Conservation (phyloP, 2,888 invertebrate species). For the Amphiduros pacificus region DNA sequence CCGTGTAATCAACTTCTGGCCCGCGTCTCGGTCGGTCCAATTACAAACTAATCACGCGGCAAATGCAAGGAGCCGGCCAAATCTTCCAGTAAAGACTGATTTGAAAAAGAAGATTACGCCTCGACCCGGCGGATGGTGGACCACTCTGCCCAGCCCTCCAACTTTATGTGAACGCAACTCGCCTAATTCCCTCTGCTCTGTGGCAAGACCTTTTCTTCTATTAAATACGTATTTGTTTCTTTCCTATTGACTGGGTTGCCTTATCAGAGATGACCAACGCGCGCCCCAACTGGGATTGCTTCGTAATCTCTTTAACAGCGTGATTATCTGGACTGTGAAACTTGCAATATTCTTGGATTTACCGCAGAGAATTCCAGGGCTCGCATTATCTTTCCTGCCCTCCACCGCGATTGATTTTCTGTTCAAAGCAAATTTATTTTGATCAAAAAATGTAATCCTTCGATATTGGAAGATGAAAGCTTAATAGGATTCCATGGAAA, state of each 20-base stretch:
- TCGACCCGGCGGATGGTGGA: background rate
- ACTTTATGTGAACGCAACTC: no score
- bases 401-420: constrained; percentile 4
- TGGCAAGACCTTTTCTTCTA: constrained; percentile 7
- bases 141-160: background rate
- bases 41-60: constrained; percentile 13
- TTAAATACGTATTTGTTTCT: constrained; percentile 17
- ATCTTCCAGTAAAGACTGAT: constrained; percentile 13
- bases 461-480: constrained; percentile 19
- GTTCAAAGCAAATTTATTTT: constrained; percentile 16
- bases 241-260: constrained; percentile 9
- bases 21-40: no score
- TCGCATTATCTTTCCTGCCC: constrained; percentile 9
- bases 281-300: background rate
- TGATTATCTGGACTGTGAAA: constrained; percentile 8
- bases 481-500: constrained; percentile 11
- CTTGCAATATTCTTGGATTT: constrained; percentile 16
- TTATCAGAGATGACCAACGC: background rate
- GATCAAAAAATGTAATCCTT: constrained; percentile 18
- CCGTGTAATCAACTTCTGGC: no score
- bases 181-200: constrained; percentile 1
- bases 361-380: constrained; percentile 2
- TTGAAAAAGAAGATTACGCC: constrained; percentile 16
- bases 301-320: constrained; percentile 16
- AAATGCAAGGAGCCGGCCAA: constrained; percentile 13